Conservation (phyloP, 2,113 vertebrate species). For the Bombycilla garrulus region DNA sequence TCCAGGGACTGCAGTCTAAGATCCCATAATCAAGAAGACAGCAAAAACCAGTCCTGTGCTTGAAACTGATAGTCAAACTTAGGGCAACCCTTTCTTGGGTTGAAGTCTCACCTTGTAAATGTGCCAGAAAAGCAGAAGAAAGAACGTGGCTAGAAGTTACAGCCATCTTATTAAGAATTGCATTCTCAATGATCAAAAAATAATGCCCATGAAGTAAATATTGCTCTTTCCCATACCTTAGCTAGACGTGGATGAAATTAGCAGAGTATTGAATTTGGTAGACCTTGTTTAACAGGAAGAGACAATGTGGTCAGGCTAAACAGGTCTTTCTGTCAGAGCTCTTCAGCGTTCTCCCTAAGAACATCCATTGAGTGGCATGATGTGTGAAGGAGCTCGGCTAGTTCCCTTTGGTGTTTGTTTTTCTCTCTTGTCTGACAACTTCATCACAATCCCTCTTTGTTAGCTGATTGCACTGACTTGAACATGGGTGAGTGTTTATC, state of each 20-base stretch:
- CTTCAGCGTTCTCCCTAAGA: slow-evolving; percentile 26
- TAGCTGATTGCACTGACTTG: slow-evolving; percentile 27
- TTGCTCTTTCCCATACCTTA: neutral
- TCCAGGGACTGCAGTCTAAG: neutral
- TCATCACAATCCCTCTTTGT: slow-evolving; percentile 53
- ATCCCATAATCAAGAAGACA: neutral
- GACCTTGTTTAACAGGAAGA: neutral
- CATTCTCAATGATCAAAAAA: neutral
- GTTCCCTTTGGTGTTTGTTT: slow-evolving; percentile 15
- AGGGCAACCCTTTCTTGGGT: neutral
- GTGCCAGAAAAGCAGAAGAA: neutral
- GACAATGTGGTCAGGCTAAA: neutral
- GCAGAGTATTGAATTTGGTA: neutral
- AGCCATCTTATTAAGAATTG: neutral
- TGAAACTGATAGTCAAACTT: neutral
- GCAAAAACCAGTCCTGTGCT: neutral
- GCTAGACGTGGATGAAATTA: neutral
- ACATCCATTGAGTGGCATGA: slow-evolving; percentile 26
- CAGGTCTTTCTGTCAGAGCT: neutral
- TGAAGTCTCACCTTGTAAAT: neutral
- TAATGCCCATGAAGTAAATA: neutral
- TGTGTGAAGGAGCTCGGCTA: slow-evolving; percentile 4
- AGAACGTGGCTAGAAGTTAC: neutral
- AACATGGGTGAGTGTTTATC: slow-evolving; percentile 21
- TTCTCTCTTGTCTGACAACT: slow-evolving; percentile 31